A percentile compares a stretch with the other conserved stretches of the same genome.
Conservation (phyloP, 2,113 vertebrate species). For the Actinemys pallida region DNA sequence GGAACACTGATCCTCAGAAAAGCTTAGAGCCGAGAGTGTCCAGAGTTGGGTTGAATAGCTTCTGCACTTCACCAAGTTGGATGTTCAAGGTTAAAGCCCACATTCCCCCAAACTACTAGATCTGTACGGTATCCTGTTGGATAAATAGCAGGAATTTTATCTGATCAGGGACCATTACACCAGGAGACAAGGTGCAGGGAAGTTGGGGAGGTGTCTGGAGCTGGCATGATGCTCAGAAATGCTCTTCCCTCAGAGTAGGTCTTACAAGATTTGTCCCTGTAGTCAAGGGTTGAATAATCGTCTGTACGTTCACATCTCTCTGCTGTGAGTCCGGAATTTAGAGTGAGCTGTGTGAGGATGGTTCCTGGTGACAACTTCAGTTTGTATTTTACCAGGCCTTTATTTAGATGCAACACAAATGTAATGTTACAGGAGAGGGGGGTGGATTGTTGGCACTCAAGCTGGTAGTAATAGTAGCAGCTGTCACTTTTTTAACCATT, state of each 20-base stretch:
- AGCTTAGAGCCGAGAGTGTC: neutral
- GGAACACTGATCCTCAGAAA: neutral
- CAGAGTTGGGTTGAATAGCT: neutral
- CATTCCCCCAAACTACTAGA: neutral
- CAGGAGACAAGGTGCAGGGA: neutral
- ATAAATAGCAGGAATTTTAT: neutral
- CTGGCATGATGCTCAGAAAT: neutral
- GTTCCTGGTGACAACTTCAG: neutral
- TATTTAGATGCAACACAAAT: neutral
- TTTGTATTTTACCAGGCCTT: neutral
- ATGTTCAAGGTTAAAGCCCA: neutral
- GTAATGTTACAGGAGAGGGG: accelerated
- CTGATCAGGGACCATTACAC: neutral
- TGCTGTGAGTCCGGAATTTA: neutral
- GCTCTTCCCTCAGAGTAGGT: neutral
- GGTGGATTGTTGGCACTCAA: neutral
- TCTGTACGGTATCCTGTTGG: neutral
- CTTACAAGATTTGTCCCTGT: neutral
- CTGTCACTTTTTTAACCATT: neutral
- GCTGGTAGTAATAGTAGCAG: neutral
- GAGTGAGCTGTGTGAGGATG: accelerated
- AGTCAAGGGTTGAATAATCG: neutral
- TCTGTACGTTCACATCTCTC: neutral
- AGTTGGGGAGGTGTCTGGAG: neutral
- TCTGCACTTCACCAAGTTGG: neutral